phyloP scores from a whole-genome alignment of 2,888 invertebrate genomes.

The Leptogaster cylindrica region DNA sequence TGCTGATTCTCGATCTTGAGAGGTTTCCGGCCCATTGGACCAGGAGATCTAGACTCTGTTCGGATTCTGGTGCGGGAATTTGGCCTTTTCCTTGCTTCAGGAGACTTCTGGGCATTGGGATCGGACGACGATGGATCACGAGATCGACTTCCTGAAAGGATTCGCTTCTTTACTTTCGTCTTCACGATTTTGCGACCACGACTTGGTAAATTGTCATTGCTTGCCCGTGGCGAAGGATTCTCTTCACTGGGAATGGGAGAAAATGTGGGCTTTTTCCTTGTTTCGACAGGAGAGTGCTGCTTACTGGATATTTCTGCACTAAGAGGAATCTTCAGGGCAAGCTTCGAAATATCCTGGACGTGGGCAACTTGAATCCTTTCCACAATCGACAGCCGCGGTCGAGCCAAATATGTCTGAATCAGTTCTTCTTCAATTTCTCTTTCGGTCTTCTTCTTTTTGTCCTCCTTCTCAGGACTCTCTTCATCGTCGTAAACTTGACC shows the following conservation, averaged over 20 bases:
- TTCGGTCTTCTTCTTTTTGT: constrained; percentile 30
- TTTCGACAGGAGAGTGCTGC: background rate
- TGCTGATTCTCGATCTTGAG: constrained; percentile 11
- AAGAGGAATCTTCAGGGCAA: constrained; percentile 45
- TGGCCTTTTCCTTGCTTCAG: constrained; percentile 45
- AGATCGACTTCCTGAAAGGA: constrained; percentile 58
- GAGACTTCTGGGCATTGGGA: constrained; percentile 34
- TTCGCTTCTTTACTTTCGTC: constrained; percentile 56
- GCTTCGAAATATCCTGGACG: constrained; percentile 50
- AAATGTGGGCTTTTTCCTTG: background rate
- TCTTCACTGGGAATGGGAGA: constrained; percentile 7
- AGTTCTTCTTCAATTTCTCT: constrained; percentile 1
- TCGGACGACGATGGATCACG: constrained; percentile 55
- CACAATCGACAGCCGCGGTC: constrained; percentile 57
- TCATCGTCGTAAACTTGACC: constrained; percentile 69
- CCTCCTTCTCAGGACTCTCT: constrained; percentile 58
- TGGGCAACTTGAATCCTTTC: constrained; percentile 57
- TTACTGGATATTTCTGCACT: constrained; percentile 46
- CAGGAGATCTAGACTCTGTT: constrained; percentile 52
- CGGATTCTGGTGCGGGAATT: constrained; percentile 48
- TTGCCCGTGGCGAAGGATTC: background rate
- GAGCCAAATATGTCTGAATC: constrained; percentile 47
- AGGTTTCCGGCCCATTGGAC: constrained; percentile 47
- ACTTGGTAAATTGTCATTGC: background rate
- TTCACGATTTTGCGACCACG: constrained; percentile 57